These are phyloP conservation scores for Paraplagusia blochii DNA, from an alignment of 2,113 vertebrate genomes.

Conservation along the genomic window DNA sequence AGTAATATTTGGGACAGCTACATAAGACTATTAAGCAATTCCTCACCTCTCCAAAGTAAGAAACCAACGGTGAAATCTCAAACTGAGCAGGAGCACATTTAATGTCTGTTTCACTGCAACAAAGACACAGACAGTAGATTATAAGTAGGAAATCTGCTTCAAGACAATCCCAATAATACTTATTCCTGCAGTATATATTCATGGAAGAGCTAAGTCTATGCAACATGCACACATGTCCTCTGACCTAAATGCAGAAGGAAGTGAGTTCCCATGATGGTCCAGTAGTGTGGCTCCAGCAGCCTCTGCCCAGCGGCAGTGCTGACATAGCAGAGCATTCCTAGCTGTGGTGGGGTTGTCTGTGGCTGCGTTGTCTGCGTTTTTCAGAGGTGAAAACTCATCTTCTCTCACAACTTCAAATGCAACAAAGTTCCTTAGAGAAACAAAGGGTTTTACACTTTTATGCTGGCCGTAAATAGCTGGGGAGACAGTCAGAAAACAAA, in stretches of 20 bases:
- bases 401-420: conserved; percentile 87
- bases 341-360: conserved; percentile 81
- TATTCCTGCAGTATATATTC: too few relatives aligned
- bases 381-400: conserved; percentile 92
- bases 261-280: conserved; percentile 62
- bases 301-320: conserved; percentile 86
- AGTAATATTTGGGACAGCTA: too few relatives aligned
- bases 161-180: too few relatives aligned
- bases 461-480: too few relatives aligned
- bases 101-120: conserved; percentile 58
- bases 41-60: conserved; percentile 93
- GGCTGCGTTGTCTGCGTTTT: conserved; percentile 80
- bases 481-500: background rate
- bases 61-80: conserved; percentile 91
- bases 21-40: too few relatives aligned
- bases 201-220: too few relatives aligned
- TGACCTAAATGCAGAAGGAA: conserved; percentile 68
- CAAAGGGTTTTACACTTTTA: background rate
- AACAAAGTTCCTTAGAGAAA: conserved; percentile 83
- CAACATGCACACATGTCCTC: background rate
- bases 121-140: background rate
- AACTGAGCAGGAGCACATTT: conserved; percentile 74
- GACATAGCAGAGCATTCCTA: conserved; percentile 79
- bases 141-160: too few relatives aligned
- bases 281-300: conserved; percentile 79